Evolutionary conservation across 2,113 vertebrate species (phyloP).

Genomic region (Falco punctatus): DNA sequence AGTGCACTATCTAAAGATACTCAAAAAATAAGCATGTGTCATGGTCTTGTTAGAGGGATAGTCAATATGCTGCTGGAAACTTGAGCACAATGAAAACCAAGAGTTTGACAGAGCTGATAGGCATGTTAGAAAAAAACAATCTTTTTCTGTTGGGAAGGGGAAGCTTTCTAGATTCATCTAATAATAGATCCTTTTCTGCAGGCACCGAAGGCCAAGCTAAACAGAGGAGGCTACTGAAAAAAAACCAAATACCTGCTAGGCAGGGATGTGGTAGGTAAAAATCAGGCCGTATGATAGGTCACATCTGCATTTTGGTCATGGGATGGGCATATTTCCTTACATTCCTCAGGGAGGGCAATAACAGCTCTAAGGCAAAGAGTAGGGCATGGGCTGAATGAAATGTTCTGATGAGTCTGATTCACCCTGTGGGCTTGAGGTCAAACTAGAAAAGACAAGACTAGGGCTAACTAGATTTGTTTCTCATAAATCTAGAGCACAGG

Average conservation of each 20-base stretch:
- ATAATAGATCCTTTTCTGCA: not conserved
- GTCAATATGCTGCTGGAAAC: not conserved
- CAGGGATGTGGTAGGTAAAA: not conserved
- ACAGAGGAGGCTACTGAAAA: not conserved
- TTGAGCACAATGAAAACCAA: not conserved
- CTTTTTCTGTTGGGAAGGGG: not conserved
- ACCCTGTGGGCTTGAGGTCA: not conserved
- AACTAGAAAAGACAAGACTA: not conserved
- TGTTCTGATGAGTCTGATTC: not conserved
- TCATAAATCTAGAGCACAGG: slow-evolving; percentile 14
- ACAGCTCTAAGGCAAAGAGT: not conserved
- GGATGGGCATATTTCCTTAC: not conserved
- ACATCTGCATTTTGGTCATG: not conserved
- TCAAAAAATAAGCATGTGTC: not conserved
- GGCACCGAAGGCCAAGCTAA: not conserved
- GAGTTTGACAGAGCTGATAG: not conserved
- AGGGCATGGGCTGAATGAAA: not conserved
- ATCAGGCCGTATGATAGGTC: not conserved
- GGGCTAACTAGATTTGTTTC: not conserved
- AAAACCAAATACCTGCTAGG: not conserved
- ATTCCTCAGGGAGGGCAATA: not conserved
- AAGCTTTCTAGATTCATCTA: not conserved
- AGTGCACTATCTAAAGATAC: not conserved
- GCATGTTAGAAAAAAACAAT: not conserved
- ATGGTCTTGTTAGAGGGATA: not conserved